phyloP scores from a whole-genome alignment of 2,888 invertebrate genomes.

The Eristalis pertinax region DNA sequence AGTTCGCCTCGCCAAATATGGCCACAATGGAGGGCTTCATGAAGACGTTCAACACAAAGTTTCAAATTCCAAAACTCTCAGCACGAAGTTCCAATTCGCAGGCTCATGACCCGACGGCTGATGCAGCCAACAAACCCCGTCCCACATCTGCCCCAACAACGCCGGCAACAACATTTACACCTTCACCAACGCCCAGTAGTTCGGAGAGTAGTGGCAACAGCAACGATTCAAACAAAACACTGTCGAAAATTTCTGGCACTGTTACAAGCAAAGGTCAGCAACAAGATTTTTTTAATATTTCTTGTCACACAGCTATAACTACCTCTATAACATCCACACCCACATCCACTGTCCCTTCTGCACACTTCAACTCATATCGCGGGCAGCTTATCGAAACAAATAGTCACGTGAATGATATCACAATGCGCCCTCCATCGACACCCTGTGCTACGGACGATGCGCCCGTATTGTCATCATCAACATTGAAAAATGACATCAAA shows the following conservation, averaged over 20 bases:
- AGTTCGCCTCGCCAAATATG: slow-evolving; percentile 83
- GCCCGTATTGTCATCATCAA: slow-evolving; percentile 24
- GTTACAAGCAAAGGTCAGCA: slow-evolving; percentile 51
- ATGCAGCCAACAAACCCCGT: slow-evolving; percentile 38
- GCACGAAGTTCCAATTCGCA: slow-evolving; percentile 79
- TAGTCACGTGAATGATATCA: slow-evolving; percentile 59
- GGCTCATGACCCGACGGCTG: slow-evolving; percentile 29
- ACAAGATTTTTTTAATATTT: slow-evolving; percentile 57
- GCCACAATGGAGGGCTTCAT: slow-evolving; percentile 89
- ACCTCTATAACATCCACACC: slow-evolving; percentile 40
- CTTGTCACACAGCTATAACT: slow-evolving; percentile 53
- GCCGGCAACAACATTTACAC: slow-evolving; percentile 52
- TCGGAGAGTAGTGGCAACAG: slow-evolving; percentile 64
- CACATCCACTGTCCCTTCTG: slow-evolving; percentile 41
- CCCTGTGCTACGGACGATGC: slow-evolving; percentile 49
- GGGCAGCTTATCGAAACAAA: slow-evolving; percentile 46
- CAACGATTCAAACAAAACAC: slow-evolving; percentile 60
- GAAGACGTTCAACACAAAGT: slow-evolving; percentile 90
- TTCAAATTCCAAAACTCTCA: slow-evolving; percentile 93
- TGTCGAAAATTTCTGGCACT: slow-evolving; percentile 20
- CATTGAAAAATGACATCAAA: slow-evolving; percentile 61
- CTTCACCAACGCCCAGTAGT: slow-evolving; percentile 59
- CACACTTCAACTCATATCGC: slow-evolving; percentile 62
- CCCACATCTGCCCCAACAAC: slow-evolving; percentile 59
- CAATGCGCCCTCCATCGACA: slow-evolving; percentile 62